Evolutionary conservation across 2,888 invertebrate species (phyloP).

Genomic region (Meta bourneti): DNA sequence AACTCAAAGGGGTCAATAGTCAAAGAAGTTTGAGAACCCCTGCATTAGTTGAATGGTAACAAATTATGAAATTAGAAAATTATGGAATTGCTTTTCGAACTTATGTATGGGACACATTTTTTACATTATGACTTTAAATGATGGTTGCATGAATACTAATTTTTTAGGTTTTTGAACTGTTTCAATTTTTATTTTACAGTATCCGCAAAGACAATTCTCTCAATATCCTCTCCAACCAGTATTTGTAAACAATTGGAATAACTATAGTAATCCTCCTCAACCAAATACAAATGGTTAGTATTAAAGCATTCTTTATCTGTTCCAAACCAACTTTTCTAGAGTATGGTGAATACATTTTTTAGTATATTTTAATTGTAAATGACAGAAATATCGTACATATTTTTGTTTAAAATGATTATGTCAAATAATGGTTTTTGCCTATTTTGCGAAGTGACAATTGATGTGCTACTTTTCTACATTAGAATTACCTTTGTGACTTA

Average conservation of each 20-base stretch:
- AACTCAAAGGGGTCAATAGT: no score
- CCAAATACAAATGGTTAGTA: constrained; percentile 42
- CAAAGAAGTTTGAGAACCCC: no score
- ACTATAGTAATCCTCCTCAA: constrained; percentile 18
- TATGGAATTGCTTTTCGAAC: not conserved
- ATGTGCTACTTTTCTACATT: no score
- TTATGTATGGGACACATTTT: not conserved
- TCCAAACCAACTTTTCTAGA: no score
- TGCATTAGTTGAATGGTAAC: not conserved
- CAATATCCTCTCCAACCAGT: constrained; percentile 7
- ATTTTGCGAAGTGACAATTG: no score
- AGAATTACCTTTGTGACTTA: no score
- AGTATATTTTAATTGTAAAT: no score
- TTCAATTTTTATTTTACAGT: not conserved
- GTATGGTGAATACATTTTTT: no score
- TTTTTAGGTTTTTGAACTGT: not conserved
- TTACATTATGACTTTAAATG: not conserved
- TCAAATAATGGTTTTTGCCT: no score
- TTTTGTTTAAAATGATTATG: no score
- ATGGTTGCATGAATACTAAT: not conserved
- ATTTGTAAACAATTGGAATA: constrained; percentile 13
- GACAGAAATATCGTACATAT: no score
- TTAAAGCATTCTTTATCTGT: no score
- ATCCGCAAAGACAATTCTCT: constrained; percentile 10
- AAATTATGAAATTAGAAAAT: constrained; percentile 22